A percentile compares a stretch with the other conserved stretches of the same genome.
phyloP scores from a whole-genome alignment of 2,113 vertebrate species.

The Tympanuchus pallidicinctus region DNA sequence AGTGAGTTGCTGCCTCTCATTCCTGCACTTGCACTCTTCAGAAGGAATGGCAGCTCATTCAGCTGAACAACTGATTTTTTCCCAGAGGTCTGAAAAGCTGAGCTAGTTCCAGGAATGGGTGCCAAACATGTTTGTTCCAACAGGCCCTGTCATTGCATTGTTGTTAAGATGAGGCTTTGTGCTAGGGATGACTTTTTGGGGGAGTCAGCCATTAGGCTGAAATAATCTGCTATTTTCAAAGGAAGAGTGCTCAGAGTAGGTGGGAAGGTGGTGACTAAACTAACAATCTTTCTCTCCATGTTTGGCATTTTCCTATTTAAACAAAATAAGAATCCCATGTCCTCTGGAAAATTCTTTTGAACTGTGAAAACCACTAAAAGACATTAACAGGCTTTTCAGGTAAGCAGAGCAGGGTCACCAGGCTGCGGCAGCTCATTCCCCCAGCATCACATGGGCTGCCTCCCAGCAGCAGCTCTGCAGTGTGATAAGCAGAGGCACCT shows the following conservation, averaged over 20 bases:
- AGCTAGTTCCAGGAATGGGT: neutral
- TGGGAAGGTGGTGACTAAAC: constrained; percentile 29
- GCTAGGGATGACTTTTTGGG: neutral
- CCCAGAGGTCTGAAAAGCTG: neutral
- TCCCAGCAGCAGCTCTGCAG: neutral
- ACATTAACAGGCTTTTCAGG: neutral
- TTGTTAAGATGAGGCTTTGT: neutral
- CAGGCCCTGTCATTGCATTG: neutral
- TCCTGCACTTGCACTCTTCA: neutral
- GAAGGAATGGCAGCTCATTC: neutral
- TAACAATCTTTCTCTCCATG: neutral
- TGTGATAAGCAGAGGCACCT: neutral
- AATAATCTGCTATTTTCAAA: constrained; percentile 29
- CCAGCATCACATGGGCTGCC: neutral
- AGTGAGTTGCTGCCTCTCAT: neutral
- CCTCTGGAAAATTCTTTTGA: constrained; percentile 37
- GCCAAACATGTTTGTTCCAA: neutral
- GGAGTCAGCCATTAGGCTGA: neutral
- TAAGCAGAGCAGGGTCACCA: constrained; percentile 2
- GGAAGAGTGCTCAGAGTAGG: neutral
- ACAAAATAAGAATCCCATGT: neutral
- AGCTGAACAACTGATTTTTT: neutral
- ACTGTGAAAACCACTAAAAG: neutral
- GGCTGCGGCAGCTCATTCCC: neutral
- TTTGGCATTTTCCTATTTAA: neutral